Evolutionary conservation across 2,113 vertebrate genomes (phyloP), one percentile per base, ranked within the genome.

Genomic region (Gyps fulvus): DNA sequence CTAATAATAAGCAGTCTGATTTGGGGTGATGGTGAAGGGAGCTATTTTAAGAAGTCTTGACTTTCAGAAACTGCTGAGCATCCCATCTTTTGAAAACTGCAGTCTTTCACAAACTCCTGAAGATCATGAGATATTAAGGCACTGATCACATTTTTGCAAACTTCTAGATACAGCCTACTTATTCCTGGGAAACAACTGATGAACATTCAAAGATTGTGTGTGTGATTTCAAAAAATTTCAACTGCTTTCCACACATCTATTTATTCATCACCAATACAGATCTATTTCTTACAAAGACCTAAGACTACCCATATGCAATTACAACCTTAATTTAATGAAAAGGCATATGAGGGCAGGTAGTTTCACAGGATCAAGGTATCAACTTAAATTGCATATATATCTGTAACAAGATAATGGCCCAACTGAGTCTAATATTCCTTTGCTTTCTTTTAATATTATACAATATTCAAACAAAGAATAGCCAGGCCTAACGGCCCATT

Each of bases 401-500:
- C 76, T 89, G 25, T 50, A 82, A 89, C 21, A 92, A 34, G 43
- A 73, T 89, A 91, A 96, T 83, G 55, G 38, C 40, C 50, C 73
- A 81, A 55, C 65, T 66, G 87, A 77, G 80, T 66, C 65, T 77
- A 92, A 96, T 58, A 86, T 20, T 72, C 74, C 72, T 91, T 94
- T 95, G 93, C 83, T 96, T 96, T 94, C 89, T 90, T 94, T 95
- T 93, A 91, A 43, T 93, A 90, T 94, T 96, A 91, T 66, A 95
- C 86, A 94, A 91, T 92, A 95, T 42, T 96, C 83, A 87, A 94
- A 97, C 86, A 94, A 97, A 97, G 97, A 97, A 96, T 42, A 98
- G 87, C 73, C 77, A 94, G 83, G 81, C 84, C 91, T 98, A 97
- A 98, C 98, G 97, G 96, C 19, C 95, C 98, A 97, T 98, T 98